Percentiles rank a stretch among this genome's conserved stretches.
Evolutionary conservation across 1,140 invertebrate genomes (phyloP).

Genomic region (Procambarus clarkii): DNA sequence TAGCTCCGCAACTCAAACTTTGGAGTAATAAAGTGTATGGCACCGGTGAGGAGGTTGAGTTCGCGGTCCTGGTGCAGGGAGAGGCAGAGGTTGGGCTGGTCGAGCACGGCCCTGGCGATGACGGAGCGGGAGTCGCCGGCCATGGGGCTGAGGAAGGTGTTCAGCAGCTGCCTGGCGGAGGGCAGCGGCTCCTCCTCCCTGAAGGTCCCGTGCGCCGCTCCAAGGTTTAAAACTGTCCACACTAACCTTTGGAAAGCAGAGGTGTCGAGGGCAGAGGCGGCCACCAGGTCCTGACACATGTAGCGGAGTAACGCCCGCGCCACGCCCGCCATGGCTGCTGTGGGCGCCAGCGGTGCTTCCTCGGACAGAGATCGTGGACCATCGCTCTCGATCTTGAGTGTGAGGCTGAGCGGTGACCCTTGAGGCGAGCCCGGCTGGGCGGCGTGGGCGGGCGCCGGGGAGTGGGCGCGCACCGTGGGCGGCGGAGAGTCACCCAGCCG

Average conservation of each 20-base stretch:
- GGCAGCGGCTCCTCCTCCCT: constrained; percentile 67
- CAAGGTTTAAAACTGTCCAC: constrained; percentile 71
- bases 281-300: constrained; percentile 71
- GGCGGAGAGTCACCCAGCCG: constrained; percentile 59
- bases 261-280: constrained; percentile 57
- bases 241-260: constrained; percentile 69
- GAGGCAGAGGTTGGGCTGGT: constrained; percentile 68
- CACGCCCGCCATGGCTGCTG: constrained; percentile 68
- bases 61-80: constrained; percentile 68
- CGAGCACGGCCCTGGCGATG: constrained; percentile 60
- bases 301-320: constrained; percentile 70
- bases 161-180: constrained; percentile 62
- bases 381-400: constrained; percentile 40
- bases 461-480: constrained; percentile 60
- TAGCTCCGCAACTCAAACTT: constrained; percentile 71
- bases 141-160: constrained; percentile 66
- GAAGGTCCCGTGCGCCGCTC: constrained; percentile 69
- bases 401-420: constrained; percentile 53
- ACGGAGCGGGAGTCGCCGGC: constrained; percentile 61
- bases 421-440: constrained; percentile 49
- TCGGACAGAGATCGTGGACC: constrained; percentile 23
- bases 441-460: constrained; percentile 58
- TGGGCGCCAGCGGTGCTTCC: constrained; percentile 55
- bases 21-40: constrained; percentile 69
- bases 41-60: constrained; percentile 59